phyloP scores from a whole-genome alignment of 2,888 invertebrate genomes.

The Catocala nupta region DNA sequence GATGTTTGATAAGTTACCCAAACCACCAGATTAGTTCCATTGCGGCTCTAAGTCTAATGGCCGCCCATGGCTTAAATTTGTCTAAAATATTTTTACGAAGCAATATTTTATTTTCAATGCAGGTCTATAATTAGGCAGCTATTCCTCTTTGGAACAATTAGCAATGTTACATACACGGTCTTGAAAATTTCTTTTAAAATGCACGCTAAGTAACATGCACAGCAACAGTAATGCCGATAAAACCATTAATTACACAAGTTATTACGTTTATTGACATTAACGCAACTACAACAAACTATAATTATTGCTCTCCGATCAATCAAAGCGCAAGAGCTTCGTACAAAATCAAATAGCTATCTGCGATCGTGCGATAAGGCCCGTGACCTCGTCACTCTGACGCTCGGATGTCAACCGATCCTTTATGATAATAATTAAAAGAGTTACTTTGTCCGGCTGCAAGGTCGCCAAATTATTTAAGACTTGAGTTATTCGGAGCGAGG shows the following conservation, averaged over 20 bases:
- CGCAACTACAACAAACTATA: slow-evolving; percentile 38
- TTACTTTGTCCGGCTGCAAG: slow-evolving; percentile 73
- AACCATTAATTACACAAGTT: slow-evolving; percentile 45
- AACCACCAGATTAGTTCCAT: too few relatives aligned
- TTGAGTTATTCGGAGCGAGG: slow-evolving; percentile 82
- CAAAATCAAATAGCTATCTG: slow-evolving; percentile 38
- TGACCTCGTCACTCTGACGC: slow-evolving; percentile 65
- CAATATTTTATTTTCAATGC: too few relatives aligned
- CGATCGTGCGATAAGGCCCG: slow-evolving; percentile 44
- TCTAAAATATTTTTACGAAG: too few relatives aligned
- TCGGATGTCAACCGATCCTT: slow-evolving; percentile 78
- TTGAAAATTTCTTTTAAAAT: too few relatives aligned
- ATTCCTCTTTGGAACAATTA: too few relatives aligned
- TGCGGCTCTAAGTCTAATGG: too few relatives aligned
- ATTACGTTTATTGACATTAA: slow-evolving; percentile 40
- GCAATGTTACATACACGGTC: too few relatives aligned
- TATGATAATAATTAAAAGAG: slow-evolving; percentile 80
- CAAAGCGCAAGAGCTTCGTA: slow-evolving; percentile 32
- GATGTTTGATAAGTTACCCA: too few relatives aligned
- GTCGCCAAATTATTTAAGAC: slow-evolving; percentile 79
- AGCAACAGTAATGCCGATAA: slow-evolving; percentile 17
- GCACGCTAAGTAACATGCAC: not conserved
- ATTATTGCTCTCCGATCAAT: slow-evolving; percentile 38
- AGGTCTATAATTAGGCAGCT: too few relatives aligned
- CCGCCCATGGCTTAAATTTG: too few relatives aligned